These are phyloP conservation scores for Troglohyphantes excavatus DNA, from an alignment of 2,888 invertebrate species.

Conservation along the genomic window DNA sequence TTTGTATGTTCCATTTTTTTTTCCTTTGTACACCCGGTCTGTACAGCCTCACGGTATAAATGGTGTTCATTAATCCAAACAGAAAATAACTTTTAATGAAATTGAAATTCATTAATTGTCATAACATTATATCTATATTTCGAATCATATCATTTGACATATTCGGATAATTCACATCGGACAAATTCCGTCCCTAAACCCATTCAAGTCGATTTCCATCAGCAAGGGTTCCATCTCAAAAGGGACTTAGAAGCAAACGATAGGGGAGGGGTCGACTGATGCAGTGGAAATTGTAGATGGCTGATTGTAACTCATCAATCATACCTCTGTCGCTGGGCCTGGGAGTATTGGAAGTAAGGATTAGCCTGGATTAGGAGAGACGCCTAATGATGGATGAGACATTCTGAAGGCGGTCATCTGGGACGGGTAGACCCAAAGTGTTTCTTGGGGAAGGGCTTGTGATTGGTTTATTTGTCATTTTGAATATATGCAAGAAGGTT, in stretches of 20 bases:
- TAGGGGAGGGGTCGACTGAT: not conserved
- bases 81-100: too few species aligned
- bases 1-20: too few species aligned
- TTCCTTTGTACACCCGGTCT: too few species aligned
- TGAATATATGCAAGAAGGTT: not conserved
- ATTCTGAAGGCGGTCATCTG: not conserved
- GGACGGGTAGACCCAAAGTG: not conserved
- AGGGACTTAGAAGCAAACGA: not conserved
- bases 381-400: constrained; percentile 8
- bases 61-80: too few species aligned
- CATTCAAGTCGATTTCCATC: too few species aligned
- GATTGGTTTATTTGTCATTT: not conserved
- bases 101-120: too few species aligned
- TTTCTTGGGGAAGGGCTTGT: not conserved
- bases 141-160: too few species aligned
- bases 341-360: not conserved
- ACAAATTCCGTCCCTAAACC: too few species aligned
- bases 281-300: constrained; percentile 13
- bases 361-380: not conserved
- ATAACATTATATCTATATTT: too few species aligned
- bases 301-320: constrained; percentile 1
- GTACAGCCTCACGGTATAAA: too few species aligned
- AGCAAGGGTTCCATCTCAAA: too few species aligned
- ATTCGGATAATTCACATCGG: too few species aligned
- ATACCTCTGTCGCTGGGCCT: not conserved